These are phyloP conservation scores for Diabrotica undecimpunctata DNA, from an alignment of 1,140 invertebrate species.

Conservation along the genomic window DNA sequence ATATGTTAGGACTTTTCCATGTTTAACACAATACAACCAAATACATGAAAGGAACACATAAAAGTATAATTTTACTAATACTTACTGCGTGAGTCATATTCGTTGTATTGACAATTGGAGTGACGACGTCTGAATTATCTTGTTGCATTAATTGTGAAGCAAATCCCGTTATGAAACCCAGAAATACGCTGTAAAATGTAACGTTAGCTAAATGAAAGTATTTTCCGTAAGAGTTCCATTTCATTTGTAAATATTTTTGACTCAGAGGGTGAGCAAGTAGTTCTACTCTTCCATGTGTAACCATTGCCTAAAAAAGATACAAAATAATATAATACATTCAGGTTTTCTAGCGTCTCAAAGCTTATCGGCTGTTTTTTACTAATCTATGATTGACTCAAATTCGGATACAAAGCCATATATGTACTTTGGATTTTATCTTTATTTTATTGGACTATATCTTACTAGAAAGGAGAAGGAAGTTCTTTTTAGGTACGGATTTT, in stretches of 20 bases:
- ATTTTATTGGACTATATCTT: too few species aligned
- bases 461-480: too few species aligned
- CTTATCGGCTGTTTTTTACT: neutral
- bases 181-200: conserved; percentile 70
- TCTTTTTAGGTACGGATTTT: too few species aligned
- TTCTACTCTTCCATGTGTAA: conserved; percentile 72
- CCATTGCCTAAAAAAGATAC: conserved; percentile 65
- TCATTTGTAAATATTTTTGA: conserved; percentile 82
- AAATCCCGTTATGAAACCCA: conserved; percentile 70
- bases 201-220: conserved; percentile 77
- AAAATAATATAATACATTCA: neutral
- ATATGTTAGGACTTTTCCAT: too few species aligned
- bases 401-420: too few species aligned
- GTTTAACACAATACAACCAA: too few species aligned
- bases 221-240: conserved; percentile 84
- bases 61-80: neutral
- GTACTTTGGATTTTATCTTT: too few species aligned
- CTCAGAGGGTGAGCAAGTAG: conserved; percentile 75
- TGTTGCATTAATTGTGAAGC: conserved; percentile 50
- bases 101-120: conserved; percentile 5
- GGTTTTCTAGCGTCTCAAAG: conserved; percentile 9
- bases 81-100: conserved; percentile 22
- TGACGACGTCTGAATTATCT: conserved; percentile 15
- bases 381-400: too few species aligned
- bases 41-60: neutral